Evolutionary conservation across 2,888 invertebrate genomes (phyloP).

Genomic region (Hoplodrina ambigua): DNA sequence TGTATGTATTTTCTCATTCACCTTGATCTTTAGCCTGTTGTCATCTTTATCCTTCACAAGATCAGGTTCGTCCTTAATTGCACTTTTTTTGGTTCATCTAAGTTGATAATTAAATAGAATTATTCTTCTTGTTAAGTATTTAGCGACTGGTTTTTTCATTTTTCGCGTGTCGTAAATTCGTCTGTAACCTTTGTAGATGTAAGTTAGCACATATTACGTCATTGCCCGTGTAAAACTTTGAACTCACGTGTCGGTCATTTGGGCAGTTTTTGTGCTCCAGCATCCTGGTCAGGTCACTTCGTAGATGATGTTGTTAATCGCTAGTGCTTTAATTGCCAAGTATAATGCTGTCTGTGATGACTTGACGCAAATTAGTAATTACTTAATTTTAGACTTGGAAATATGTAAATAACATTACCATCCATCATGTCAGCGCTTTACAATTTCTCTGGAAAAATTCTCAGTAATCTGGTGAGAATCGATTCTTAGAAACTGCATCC

Average conservation of each 20-base stretch:
- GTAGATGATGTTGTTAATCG: slow-evolving; percentile 15
- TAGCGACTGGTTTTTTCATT: slow-evolving; percentile 16
- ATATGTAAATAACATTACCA: slow-evolving; percentile 49
- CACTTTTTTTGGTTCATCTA: slow-evolving; percentile 5
- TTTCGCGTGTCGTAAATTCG: slow-evolving; percentile 29
- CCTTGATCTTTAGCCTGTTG: slow-evolving; percentile 18
- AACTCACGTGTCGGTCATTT: slow-evolving; percentile 40
- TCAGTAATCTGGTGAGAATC: slow-evolving; percentile 61
- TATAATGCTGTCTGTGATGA: slow-evolving; percentile 11
- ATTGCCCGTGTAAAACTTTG: slow-evolving; percentile 44
- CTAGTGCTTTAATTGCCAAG: slow-evolving; percentile 16
- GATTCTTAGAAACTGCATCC: slow-evolving; percentile 74
- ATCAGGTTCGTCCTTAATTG: background rate
- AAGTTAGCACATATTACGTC: slow-evolving; percentile 53
- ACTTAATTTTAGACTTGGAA: slow-evolving; percentile 27
- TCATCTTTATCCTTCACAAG: slow-evolving; percentile 1
- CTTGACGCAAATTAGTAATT: slow-evolving; percentile 27
- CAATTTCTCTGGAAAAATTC: slow-evolving; percentile 52
- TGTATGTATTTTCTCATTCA: slow-evolving; percentile 8
- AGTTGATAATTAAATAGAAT: slow-evolving; percentile 13
- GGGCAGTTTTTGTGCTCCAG: slow-evolving; percentile 21
- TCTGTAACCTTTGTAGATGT: slow-evolving; percentile 42
- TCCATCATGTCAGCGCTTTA: slow-evolving; percentile 59
- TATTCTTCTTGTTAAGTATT: slow-evolving; percentile 22
- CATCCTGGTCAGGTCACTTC: slow-evolving; percentile 34